Conservation (phyloP, 2,797 vertebrate genomes). For the Pseudochromis fuscus region DNA sequence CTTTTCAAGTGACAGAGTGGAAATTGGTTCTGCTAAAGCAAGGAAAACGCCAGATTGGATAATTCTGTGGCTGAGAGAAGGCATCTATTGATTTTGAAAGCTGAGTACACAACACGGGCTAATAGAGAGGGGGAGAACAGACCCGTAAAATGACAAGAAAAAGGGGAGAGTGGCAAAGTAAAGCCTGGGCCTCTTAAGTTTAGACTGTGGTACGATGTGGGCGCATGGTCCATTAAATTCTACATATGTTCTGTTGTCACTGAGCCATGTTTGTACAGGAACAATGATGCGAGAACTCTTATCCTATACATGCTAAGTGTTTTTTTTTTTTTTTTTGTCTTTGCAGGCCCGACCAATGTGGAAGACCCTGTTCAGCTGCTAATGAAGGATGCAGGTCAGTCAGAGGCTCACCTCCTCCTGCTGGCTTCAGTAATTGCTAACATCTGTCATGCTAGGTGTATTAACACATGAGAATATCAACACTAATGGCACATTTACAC, state of each 20-base stretch:
- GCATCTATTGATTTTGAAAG: slow-evolving; percentile 62
- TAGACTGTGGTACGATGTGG: not conserved
- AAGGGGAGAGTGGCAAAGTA: slow-evolving; percentile 18
- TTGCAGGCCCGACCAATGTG: slow-evolving; percentile 89
- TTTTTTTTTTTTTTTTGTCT: slow-evolving; percentile 35
- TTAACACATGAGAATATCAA: not conserved
- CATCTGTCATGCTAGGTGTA: not conserved
- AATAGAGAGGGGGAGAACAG: slow-evolving; percentile 20
- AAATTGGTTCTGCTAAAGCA: slow-evolving; percentile 59
- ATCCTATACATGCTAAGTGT: not conserved
- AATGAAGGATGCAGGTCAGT: slow-evolving; percentile 97
- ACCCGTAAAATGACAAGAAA: slow-evolving; percentile 21
- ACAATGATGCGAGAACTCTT: not conserved
- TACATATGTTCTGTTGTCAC: not conserved
- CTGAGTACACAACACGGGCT: slow-evolving; percentile 34
- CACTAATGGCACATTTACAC: too few species aligned
- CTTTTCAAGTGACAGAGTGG: slow-evolving; percentile 55
- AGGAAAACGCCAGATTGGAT: slow-evolving; percentile 54
- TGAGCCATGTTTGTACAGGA: not conserved
- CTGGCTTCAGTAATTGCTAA: not conserved
- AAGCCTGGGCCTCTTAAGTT: not conserved
- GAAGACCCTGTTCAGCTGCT: slow-evolving; percentile 91
- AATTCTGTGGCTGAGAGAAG: slow-evolving; percentile 61
- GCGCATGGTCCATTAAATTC: slow-evolving; percentile 4
- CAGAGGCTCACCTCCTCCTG: not conserved